phyloP scores from a whole-genome alignment of 1,140 invertebrate genomes.

The Manduca sexta region DNA sequence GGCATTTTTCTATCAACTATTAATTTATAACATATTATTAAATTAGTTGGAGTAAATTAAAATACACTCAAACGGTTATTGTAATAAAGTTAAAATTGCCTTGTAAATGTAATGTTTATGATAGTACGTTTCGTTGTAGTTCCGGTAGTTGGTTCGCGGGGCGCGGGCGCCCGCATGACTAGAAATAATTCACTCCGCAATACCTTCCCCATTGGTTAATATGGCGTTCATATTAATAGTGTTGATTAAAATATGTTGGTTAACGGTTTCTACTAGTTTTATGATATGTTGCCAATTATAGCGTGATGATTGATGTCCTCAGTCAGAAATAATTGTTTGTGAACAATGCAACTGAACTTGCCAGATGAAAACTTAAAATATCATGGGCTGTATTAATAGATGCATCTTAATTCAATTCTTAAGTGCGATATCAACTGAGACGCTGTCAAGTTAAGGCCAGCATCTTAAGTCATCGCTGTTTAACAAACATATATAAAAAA shows the following conservation, averaged over 20 bases:
- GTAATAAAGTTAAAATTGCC: constrained; percentile 14
- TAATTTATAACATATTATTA: constrained; percentile 20
- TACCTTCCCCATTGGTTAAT: constrained; percentile 52
- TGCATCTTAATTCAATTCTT: too few species aligned
- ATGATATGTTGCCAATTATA: constrained; percentile 9
- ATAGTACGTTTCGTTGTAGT: neutral
- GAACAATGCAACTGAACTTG: too few species aligned
- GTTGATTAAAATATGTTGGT: constrained; percentile 52
- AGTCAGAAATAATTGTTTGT: neutral
- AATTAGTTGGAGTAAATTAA: too few species aligned
- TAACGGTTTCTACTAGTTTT: constrained; percentile 38
- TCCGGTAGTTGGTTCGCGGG: neutral
- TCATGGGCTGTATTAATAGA: too few species aligned
- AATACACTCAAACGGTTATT: neutral
- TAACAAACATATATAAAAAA: too few species aligned
- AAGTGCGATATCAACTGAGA: too few species aligned
- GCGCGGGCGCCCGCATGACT: constrained; percentile 47
- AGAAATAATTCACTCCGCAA: constrained; percentile 37
- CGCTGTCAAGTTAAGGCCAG: too few species aligned
- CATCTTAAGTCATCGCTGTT: too few species aligned
- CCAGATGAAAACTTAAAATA: too few species aligned
- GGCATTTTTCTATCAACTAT: constrained; percentile 29
- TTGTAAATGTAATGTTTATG: neutral
- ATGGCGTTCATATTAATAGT: constrained; percentile 52
- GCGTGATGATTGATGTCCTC: neutral